Conservation (phyloP, 2,888 invertebrate species). For the Cyrtodaria siliqua region DNA sequence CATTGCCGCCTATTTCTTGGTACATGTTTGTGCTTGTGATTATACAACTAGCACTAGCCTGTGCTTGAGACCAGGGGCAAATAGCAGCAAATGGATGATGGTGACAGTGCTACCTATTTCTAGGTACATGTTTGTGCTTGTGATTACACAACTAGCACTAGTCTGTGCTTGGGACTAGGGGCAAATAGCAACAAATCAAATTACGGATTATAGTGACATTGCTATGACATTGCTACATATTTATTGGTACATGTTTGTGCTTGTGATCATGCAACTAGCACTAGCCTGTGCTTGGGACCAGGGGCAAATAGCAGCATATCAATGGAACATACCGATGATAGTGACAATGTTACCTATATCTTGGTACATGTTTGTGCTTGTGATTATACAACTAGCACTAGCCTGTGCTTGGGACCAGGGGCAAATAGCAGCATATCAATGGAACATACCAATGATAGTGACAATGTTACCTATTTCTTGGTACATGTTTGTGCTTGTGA, state of each 20-base stretch:
- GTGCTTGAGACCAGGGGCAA: slow-evolving; percentile 14
- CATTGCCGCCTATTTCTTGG: slow-evolving; percentile 2
- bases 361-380: no score
- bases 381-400: no score
- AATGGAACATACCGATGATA: no score
- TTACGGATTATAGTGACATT: background rate
- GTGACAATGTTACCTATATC: no score
- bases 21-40: background rate
- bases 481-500: no score
- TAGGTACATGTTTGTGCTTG: slow-evolving; percentile 21
- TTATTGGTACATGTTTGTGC: no score
- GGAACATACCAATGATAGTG: no score
- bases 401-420: no score
- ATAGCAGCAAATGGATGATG: background rate
- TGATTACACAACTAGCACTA: slow-evolving; percentile 23
- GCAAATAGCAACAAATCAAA: background rate
- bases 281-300: slow-evolving; percentile 7
- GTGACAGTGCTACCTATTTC: slow-evolving; percentile 5
- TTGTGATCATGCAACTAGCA: slow-evolving; percentile 9
- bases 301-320: background rate
- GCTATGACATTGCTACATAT: slow-evolving; percentile 17
- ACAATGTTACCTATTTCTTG: no score
- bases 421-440: no score
- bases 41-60: slow-evolving; percentile 12
- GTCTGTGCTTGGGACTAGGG: slow-evolving; percentile 19